These are phyloP conservation scores for Apis cerana DNA, from an alignment of 1,140 invertebrate genomes.

Conservation along the genomic window DNA sequence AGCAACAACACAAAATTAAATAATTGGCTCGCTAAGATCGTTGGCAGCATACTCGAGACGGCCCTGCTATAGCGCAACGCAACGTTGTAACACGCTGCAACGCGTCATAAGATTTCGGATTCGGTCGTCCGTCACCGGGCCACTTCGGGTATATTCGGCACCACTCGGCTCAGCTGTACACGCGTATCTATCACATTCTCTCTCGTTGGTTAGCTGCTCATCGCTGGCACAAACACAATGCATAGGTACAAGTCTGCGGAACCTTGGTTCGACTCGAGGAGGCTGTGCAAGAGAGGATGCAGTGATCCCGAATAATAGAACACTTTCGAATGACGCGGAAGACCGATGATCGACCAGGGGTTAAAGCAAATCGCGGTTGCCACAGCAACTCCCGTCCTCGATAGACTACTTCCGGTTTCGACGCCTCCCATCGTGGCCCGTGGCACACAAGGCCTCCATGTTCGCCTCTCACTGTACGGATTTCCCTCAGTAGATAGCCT, in stretches of 20 bases:
- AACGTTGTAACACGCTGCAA: constrained; percentile 60
- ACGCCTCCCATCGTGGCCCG: constrained; percentile 56
- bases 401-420: constrained; percentile 72
- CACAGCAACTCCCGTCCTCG: constrained; percentile 72
- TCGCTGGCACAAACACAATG: constrained; percentile 32
- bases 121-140: constrained; percentile 48
- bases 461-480: constrained; percentile 44
- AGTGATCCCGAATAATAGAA: constrained; percentile 71
- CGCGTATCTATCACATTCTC: constrained; percentile 16
- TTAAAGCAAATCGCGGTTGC: constrained; percentile 72
- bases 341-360: constrained; percentile 68
- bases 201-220: constrained; percentile 11
- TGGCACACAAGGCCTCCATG: constrained; percentile 48
- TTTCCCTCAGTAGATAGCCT: constrained; percentile 34
- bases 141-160: constrained; percentile 50
- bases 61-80: constrained; percentile 49
- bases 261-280: constrained; percentile 6
- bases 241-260: constrained; percentile 24
- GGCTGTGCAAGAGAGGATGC: constrained; percentile 45
- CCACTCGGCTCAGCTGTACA: constrained; percentile 50
- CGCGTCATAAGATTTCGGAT: constrained; percentile 53
- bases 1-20: constrained; percentile 37
- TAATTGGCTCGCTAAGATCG: constrained; percentile 43
- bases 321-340: constrained; percentile 72
- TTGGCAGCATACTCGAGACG: constrained; percentile 14